Conservation (phyloP, 1,140 invertebrate species). For the Melipona quadrifasciata region DNA sequence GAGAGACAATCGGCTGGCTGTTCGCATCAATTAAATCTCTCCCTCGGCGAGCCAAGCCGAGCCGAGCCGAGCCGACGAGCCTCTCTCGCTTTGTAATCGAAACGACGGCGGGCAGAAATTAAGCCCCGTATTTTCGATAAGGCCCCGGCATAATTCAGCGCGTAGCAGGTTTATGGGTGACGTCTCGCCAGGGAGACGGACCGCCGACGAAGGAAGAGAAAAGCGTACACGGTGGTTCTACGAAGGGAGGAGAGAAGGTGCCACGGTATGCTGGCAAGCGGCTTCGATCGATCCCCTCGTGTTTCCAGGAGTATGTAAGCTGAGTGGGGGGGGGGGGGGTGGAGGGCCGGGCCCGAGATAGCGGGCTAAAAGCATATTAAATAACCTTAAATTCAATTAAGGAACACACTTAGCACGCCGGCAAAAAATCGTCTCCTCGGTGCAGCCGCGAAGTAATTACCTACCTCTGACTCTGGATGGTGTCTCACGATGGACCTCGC, state of each 20-base stretch:
- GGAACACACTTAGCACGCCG: slow-evolving; percentile 70
- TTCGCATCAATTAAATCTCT: slow-evolving; percentile 61
- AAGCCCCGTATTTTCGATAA: slow-evolving; percentile 66
- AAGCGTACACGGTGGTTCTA: neutral
- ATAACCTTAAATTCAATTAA: slow-evolving; percentile 81
- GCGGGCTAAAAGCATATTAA: slow-evolving; percentile 76
- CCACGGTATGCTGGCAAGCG: neutral
- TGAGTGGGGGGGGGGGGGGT: slow-evolving; percentile 24
- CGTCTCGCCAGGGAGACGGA: slow-evolving; percentile 46
- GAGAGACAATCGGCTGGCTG: slow-evolving; percentile 34
- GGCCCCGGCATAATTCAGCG: slow-evolving; percentile 59
- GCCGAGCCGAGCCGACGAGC: neutral
- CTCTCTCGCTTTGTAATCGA: slow-evolving; percentile 60
- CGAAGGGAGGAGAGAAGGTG: neutral
- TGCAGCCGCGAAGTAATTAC: slow-evolving; percentile 77
- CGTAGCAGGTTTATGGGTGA: slow-evolving; percentile 67
- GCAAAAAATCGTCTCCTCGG: slow-evolving; percentile 69
- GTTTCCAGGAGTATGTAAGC: slow-evolving; percentile 57
- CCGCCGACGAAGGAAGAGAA: slow-evolving; percentile 30
- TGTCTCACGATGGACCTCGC: neutral
- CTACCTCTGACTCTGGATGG: slow-evolving; percentile 66
- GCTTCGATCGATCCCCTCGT: slow-evolving; percentile 47
- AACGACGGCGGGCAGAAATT: slow-evolving; percentile 62
- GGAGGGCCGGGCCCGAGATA: slow-evolving; percentile 49
- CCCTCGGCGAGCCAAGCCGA: slow-evolving; percentile 18